Percentiles rank a stretch among this genome's conserved stretches.
Conservation (phyloP, 2,888 invertebrate species). For the Dromius quadrimaculatus region DNA sequence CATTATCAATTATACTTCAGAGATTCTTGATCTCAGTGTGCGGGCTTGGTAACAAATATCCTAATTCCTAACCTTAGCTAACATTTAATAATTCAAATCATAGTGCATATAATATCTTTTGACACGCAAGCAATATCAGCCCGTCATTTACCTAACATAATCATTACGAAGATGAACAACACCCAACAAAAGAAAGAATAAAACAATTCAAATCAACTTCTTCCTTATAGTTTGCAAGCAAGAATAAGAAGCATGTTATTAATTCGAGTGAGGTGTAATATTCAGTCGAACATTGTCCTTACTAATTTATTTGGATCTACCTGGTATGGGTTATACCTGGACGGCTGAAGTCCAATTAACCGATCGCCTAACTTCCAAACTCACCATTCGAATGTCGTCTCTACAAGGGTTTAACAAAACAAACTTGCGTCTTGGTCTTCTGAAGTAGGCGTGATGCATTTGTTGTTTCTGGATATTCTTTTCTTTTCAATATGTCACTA, state of each 20-base stretch:
- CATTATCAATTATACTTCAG: no score
- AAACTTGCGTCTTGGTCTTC: constrained; percentile 29
- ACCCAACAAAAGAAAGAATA: background rate
- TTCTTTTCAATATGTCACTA: constrained; percentile 31
- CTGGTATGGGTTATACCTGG: background rate
- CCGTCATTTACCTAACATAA: constrained; percentile 9
- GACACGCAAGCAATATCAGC: constrained; percentile 18
- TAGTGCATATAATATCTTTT: constrained; percentile 7
- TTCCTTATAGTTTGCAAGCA: constrained; percentile 10
- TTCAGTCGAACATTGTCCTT: constrained; percentile 22
- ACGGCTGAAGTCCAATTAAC: constrained; percentile 24
- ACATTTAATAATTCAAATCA: constrained; percentile 28
- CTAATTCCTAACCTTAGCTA: constrained; percentile 3
- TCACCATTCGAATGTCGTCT: constrained; percentile 1
- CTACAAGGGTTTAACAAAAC: constrained; percentile 36
- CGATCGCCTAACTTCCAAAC: background rate
- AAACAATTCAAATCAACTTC: constrained; percentile 6
- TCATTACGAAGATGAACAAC: background rate
- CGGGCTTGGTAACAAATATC: background rate
- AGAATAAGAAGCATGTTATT: constrained; percentile 23
- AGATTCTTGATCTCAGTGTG: background rate
- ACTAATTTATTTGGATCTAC: constrained; percentile 27
- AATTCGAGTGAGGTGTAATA: constrained; percentile 29
- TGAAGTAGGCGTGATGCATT: constrained; percentile 26
- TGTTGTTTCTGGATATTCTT: constrained; percentile 30